These are phyloP conservation scores for Anaspis maculata DNA, from an alignment of 2,888 invertebrate genomes.

Conservation along the genomic window DNA sequence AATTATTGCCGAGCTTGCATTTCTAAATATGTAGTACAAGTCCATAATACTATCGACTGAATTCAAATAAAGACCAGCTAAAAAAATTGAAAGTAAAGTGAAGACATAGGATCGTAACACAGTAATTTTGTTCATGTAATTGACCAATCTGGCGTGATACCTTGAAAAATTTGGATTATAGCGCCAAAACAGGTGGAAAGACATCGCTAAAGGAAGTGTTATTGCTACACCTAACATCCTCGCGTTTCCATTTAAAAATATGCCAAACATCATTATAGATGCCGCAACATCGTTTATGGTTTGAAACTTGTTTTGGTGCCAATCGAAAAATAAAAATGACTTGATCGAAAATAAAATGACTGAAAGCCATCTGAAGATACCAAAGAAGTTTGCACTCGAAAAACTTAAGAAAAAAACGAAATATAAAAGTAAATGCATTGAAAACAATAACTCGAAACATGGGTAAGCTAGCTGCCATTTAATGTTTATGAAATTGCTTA, in stretches of 20 bases:
- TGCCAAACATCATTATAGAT: too few relatives aligned
- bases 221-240: slow-evolving; percentile 1
- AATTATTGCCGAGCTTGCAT: background rate
- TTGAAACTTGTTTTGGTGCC: slow-evolving; percentile 6
- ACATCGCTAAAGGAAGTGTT: background rate
- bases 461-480: slow-evolving; percentile 9
- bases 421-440: slow-evolving; percentile 8
- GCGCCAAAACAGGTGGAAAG: slow-evolving; percentile 8
- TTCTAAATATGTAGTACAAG: background rate
- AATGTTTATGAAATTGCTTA: slow-evolving; percentile 7
- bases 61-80: slow-evolving; percentile 2
- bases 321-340: slow-evolving; percentile 2
- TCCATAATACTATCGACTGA: slow-evolving; percentile 2
- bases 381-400: slow-evolving; percentile 1
- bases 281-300: slow-evolving; percentile 5
- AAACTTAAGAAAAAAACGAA: background rate
- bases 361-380: slow-evolving; percentile 1
- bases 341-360: slow-evolving; percentile 1
- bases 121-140: background rate
- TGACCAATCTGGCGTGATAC: slow-evolving; percentile 5
- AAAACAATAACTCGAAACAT: slow-evolving; percentile 3
- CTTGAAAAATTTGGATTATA: slow-evolving; percentile 4
- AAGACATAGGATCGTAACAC: too few relatives aligned
- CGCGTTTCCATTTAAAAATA: too few relatives aligned
- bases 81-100: slow-evolving; percentile 4